phyloP scores from a whole-genome alignment of 2,888 invertebrate species.

The Idaea aversata region DNA sequence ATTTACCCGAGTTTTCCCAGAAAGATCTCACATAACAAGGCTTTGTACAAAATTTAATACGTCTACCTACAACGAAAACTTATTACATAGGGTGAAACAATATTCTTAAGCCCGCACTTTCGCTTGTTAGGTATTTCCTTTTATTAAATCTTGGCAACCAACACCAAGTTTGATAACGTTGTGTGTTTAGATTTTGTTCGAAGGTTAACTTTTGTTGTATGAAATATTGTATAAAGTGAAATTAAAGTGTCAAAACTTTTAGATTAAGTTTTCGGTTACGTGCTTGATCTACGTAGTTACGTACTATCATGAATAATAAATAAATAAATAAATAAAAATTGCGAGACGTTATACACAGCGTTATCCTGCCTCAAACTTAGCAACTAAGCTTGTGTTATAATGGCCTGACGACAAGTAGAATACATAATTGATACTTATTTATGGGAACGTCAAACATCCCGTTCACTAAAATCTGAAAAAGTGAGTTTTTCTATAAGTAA shows the following conservation, averaged over 20 bases:
- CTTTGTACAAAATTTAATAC: conserved; percentile 5
- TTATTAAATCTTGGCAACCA: not conserved
- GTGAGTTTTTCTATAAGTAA: too few relatives aligned
- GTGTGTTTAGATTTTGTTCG: not conserved
- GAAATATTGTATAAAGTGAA: not conserved
- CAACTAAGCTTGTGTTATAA: too few relatives aligned
- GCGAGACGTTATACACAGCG: too few relatives aligned
- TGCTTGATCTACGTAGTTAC: not conserved
- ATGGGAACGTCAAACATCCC: too few relatives aligned
- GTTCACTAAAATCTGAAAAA: too few relatives aligned
- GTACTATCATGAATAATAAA: not conserved
- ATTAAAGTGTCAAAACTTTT: conserved; percentile 1
- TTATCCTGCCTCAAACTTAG: too few relatives aligned
- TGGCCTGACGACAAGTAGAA: too few relatives aligned
- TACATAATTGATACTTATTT: too few relatives aligned
- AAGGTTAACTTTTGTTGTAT: conserved; percentile 1
- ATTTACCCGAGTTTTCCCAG: not conserved
- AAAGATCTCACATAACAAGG: not conserved
- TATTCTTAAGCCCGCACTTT: not conserved
- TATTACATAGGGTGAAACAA: conserved; percentile 1
- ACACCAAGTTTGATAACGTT: conserved; percentile 1
- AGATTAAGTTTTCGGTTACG: not conserved
- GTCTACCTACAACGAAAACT: conserved; percentile 1
- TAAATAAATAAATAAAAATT: not conserved
- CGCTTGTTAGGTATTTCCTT: not conserved